Base-by-base conservation (phyloP, 2,888 invertebrate genomes). In the Steinernema hermaphroditum region DNA sequence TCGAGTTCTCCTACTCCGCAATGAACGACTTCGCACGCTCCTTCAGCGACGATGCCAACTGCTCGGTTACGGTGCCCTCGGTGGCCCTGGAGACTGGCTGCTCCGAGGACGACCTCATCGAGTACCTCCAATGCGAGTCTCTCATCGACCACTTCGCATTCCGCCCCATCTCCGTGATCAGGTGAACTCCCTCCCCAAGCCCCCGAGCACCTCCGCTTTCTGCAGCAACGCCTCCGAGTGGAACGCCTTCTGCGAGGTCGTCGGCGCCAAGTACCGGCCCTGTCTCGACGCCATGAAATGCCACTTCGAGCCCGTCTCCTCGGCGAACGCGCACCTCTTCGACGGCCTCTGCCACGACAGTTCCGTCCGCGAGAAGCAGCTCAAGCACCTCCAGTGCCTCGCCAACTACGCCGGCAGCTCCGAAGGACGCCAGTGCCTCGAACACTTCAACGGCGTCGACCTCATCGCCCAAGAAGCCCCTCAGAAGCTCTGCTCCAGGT, bases 61-160 rank as follows among this genome's bases (percentile, higher is more conserved):
- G 77, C 69, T 46, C 69, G 54, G 24, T 78, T 4, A 27, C 50
- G 9, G 69, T 74, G 16, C 79, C 79, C 6, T 69, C 79, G 34
- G 78, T 79, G 19, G 44, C 74, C 29, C 72, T 78, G 34, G 73
- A 74, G 24, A 77, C 80, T 1, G 80, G 79, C n/a, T 84, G 83
- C 72, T 75, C 75, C 46, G 84, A 84, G 57, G 73, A 77, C 0
- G 80, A 82, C 57, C 76, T 85, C 32, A 76, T 82, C 46, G 76
- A 77, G n/a, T 81, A 75, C 75, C 76, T 83, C 41, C 79, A 80
- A 50, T 85, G 85, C 72, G 84, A 85, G 70, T 74, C 80, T 2
- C 74, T 75, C 43, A 49, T 85, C 24, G 85, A 85, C 72, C 75
- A 76, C 14, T 85, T 80, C 77, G 78, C 77, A 16, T 82, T 82